Conservation (phyloP, 2,888 invertebrate genomes). For the Craniophora ligustri region DNA sequence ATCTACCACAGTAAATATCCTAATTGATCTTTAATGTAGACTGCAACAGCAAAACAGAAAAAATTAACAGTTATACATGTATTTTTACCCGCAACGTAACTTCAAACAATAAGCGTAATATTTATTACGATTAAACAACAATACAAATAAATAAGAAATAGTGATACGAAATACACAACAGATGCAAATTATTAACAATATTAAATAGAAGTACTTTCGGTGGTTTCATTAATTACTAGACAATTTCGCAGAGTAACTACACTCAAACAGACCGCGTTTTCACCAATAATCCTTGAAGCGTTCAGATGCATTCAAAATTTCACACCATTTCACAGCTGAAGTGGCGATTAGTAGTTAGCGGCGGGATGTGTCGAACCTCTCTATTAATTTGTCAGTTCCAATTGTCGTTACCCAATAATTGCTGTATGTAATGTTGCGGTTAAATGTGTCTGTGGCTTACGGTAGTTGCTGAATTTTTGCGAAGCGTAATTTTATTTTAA, state of each 20-base stretch:
- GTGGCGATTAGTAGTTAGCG: constrained; percentile 73
- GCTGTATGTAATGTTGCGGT: constrained; percentile 64
- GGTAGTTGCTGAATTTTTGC: constrained; percentile 18
- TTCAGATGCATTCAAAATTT: constrained; percentile 63
- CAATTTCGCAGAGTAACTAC: constrained; percentile 9
- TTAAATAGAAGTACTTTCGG: too few relatives aligned
- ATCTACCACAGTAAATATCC: too few relatives aligned
- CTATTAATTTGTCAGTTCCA: constrained; percentile 79
- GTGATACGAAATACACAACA: too few relatives aligned
- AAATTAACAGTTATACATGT: too few relatives aligned
- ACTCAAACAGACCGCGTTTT: constrained; percentile 31
- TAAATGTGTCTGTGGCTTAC: constrained; percentile 54
- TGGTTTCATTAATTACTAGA: constrained; percentile 1
- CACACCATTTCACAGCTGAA: constrained; percentile 74
- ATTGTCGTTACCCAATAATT: constrained; percentile 72
- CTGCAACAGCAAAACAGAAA: too few relatives aligned
- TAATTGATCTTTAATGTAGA: too few relatives aligned
- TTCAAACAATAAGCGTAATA: not conserved
- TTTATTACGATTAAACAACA: not conserved
- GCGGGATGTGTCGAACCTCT: constrained; percentile 63
- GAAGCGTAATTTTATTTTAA: not conserved
- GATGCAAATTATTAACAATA: too few relatives aligned
- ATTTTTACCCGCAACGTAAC: too few relatives aligned
- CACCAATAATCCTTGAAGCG: constrained; percentile 37
- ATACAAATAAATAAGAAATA: too few relatives aligned